Conservation (phyloP, 2,113 vertebrate species). For the Macquaria australasica region DNA sequence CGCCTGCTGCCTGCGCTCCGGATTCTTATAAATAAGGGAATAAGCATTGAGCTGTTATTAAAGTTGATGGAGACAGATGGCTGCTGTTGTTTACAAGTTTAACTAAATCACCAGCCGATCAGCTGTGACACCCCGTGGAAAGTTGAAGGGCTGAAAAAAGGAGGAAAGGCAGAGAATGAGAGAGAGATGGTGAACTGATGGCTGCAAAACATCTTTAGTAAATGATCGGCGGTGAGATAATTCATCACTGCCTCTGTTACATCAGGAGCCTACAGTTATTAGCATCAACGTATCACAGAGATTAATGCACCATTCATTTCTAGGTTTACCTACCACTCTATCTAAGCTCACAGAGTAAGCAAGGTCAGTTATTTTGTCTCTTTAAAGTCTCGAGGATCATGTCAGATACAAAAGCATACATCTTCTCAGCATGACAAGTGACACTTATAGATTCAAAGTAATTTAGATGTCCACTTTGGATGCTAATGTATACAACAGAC, state of each 20-base stretch:
- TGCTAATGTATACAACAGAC: conserved; percentile 77
- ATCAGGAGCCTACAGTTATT: conserved; percentile 47
- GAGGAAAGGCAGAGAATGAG: conserved; percentile 29
- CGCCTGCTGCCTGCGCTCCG: conserved; percentile 54
- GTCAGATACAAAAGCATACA: conserved; percentile 50
- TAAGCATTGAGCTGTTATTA: conserved; percentile 75
- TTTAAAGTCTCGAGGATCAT: conserved; percentile 30
- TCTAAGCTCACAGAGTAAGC: conserved; percentile 14
- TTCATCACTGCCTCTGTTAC: conserved; percentile 59
- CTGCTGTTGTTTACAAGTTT: conserved; percentile 79
- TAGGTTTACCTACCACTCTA: conserved; percentile 51
- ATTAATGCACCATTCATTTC: conserved; percentile 61
- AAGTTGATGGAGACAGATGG: conserved; percentile 83
- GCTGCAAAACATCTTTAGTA: conserved; percentile 56
- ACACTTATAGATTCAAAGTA: conserved; percentile 72
- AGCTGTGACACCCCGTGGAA: conserved; percentile 61
- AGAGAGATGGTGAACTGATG: conserved; percentile 28
- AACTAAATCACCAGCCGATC: conserved; percentile 72
- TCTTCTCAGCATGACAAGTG: conserved; percentile 52
- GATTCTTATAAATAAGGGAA: conserved; percentile 76
- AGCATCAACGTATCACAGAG: conserved; percentile 42
- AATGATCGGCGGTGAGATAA: conserved; percentile 47
- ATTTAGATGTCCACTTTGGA: conserved; percentile 76
- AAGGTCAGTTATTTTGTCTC: conserved; percentile 41
- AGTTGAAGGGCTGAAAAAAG: conserved; percentile 49